Base-by-base conservation (phyloP, 2,888 invertebrate species). In the Tetranychus piercei region DNA sequence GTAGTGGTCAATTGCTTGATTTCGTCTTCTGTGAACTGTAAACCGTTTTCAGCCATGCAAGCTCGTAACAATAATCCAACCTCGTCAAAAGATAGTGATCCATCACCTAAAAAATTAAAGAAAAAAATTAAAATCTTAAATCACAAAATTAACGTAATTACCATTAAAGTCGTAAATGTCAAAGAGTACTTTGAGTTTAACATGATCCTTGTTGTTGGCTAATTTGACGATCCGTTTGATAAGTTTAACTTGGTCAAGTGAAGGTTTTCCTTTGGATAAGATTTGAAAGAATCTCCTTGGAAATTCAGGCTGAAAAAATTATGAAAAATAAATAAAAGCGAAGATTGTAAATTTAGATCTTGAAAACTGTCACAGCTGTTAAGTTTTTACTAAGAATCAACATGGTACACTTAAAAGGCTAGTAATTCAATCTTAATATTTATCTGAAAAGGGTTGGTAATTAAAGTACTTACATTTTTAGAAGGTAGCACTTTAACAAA, bases 41-140 rank as follows among this genome's bases (percentile, higher is more conserved):
- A 92, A 65, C 92, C 92, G 81, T 94, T 94, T 83, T 94, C 95
- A 79, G 92, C 91, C 90, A 94, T 93, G 81, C 94, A 94, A 0
- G 93, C 94, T 76, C 90, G 85, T 87, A 95, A 89, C 76, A 94
- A 94, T 82, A 92, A 90, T 79, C 91, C 90, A 44, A 94, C 85
- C 82, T 95, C 94, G 55, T 88, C 88, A 81, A 90, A 89, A 80
- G 94, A 92, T 80, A 95, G 93, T 15, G 91, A 85, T 11, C 94
- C 94, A 81, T 93, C 93, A 44, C 92, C 93, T 92, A 81, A 7
- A 75, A 67, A 22, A 73, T 43, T 23, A 15, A 15, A 43, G 18
- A 71, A 71, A 55, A 6, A 3, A 6, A 15, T 55, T 1, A 55
- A 55, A 9, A 55, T 2, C 15, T 55, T 55, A 2, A 55, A 55